Evolutionary conservation across 2,113 vertebrate species (phyloP).

Genomic region (Geococcyx californianus): DNA sequence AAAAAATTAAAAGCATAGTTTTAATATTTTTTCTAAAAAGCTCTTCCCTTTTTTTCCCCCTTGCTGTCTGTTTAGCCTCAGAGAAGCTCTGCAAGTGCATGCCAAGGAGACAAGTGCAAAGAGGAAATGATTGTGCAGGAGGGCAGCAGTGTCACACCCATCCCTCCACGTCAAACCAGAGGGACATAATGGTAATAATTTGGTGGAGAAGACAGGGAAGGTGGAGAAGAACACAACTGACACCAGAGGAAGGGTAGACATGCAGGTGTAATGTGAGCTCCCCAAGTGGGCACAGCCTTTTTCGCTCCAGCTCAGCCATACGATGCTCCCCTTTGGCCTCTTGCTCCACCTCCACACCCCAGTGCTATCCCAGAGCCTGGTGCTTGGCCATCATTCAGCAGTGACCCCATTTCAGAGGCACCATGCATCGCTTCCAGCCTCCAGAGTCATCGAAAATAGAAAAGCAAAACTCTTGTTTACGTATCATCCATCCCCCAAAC

Average conservation of each 20-base stretch:
- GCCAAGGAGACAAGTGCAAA: fast-evolving
- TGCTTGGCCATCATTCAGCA: neutral
- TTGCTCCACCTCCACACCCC: neutral
- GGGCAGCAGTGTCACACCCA: neutral
- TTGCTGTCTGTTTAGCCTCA: neutral
- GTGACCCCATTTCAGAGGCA: neutral
- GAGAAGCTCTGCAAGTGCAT: neutral
- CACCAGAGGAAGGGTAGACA: fast-evolving
- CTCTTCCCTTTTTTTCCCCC: neutral
- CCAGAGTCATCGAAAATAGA: neutral
- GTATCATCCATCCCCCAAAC: neutral
- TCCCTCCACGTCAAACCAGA: neutral
- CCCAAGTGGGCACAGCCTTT: fast-evolving
- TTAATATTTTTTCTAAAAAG: neutral
- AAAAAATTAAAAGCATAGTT: constrained; percentile 46
- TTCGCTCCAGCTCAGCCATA: neutral
- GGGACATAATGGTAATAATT: neutral
- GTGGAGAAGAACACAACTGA: neutral
- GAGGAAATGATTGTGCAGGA: fast-evolving
- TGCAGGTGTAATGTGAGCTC: fast-evolving
- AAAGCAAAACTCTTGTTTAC: neutral
- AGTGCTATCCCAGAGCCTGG: neutral
- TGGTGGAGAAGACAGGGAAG: neutral
- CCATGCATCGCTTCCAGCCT: neutral
- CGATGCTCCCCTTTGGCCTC: neutral